These are phyloP conservation scores for Incurvaria masculella DNA, from an alignment of 2,888 invertebrate genomes.

Conservation along the genomic window DNA sequence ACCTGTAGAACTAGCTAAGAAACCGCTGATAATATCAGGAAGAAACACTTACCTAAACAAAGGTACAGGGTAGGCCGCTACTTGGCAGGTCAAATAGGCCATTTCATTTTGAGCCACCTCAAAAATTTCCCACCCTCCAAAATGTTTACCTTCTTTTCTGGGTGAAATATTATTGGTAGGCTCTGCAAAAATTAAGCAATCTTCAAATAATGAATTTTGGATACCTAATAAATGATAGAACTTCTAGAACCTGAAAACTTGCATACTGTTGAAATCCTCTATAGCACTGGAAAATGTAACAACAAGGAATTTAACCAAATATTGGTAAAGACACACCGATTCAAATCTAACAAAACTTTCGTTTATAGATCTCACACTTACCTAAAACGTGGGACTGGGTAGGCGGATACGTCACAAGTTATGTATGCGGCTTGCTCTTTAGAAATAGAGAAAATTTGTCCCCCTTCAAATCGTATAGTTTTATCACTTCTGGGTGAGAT, in stretches of 20 bases:
- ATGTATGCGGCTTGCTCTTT: conserved; percentile 36
- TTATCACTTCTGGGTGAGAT: conserved; percentile 58
- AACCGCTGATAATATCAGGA: background rate
- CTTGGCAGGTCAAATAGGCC: conserved; percentile 64
- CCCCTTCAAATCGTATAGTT: conserved; percentile 36
- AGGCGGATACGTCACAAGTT: conserved; percentile 54
- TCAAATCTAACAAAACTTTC: background rate
- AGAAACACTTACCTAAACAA: conserved; percentile 62
- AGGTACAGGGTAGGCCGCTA: conserved; percentile 67
- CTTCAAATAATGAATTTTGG: conserved; percentile 7
- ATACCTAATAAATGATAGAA: conserved; percentile 1
- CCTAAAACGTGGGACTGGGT: conserved; percentile 52
- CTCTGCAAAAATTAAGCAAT: conserved; percentile 25
- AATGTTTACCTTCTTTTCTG: conserved; percentile 58
- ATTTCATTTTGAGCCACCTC: conserved; percentile 45
- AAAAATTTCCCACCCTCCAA: conserved; percentile 63
- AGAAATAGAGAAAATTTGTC: conserved; percentile 41
- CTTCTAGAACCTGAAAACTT: too few relatives aligned
- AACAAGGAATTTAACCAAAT: background rate
- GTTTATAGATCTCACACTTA: conserved; percentile 26
- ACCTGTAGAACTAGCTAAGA: background rate
- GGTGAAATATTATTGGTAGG: conserved; percentile 63
- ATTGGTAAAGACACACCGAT: background rate
- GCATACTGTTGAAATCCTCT: background rate
- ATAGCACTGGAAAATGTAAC: background rate